These are phyloP conservation scores for Gasterosteus aculeatus DNA, from an alignment of 2,113 vertebrate genomes.

Conservation along the genomic window DNA sequence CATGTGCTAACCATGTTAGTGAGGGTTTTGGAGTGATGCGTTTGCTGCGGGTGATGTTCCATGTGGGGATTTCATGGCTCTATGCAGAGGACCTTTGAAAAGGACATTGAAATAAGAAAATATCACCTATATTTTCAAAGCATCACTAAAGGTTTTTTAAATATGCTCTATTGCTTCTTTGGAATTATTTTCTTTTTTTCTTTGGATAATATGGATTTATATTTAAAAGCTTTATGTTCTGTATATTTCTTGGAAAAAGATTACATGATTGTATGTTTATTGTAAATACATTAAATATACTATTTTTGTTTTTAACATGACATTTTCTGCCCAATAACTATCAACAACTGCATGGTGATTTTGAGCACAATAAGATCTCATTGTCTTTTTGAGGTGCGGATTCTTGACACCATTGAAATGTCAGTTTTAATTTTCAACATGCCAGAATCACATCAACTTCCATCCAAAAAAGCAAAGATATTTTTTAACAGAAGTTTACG, in stretches of 20 bases:
- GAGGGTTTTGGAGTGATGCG: constrained; percentile 52
- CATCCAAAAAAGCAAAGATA: not conserved
- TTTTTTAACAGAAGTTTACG: not conserved
- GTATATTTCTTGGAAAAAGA: constrained; percentile 73
- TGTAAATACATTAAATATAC: constrained; percentile 83
- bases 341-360: not conserved
- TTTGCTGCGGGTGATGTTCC: constrained; percentile 46
- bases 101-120: constrained; percentile 64
- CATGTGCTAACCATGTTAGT: constrained; percentile 63
- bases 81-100: constrained; percentile 52
- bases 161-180: constrained; percentile 63
- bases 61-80: constrained; percentile 55
- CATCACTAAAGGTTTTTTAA: constrained; percentile 59
- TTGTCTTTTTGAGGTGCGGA: not conserved
- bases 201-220: constrained; percentile 66
- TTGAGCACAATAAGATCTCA: not conserved
- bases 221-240: constrained; percentile 75
- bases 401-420: not conserved
- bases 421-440: not conserved
- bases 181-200: constrained; percentile 47
- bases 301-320: constrained; percentile 77
- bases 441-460: constrained; percentile 5
- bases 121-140: constrained; percentile 72
- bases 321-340: constrained; percentile 22
- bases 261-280: constrained; percentile 81